These are phyloP conservation scores for Toxotes chatareus DNA, from an alignment of 2,113 vertebrate species.

Conservation along the genomic window DNA sequence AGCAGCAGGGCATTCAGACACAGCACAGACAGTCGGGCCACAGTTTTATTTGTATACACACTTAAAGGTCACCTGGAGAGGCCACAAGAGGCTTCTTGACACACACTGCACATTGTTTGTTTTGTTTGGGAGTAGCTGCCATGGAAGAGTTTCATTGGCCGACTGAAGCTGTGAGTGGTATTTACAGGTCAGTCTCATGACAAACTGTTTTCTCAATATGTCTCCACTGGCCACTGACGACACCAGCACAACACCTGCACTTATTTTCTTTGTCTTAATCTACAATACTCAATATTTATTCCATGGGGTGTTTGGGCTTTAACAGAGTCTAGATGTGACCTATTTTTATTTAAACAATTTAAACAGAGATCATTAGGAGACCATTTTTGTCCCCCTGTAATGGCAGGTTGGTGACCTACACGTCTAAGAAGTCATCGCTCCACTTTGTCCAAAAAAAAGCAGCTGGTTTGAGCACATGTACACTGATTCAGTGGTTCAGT, in stretches of 20 bases:
- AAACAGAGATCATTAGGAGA: background rate
- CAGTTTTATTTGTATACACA: slow-evolving; percentile 18
- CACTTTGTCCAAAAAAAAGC: slow-evolving; percentile 33
- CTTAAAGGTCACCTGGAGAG: slow-evolving; percentile 52
- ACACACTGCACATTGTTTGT: slow-evolving; percentile 1
- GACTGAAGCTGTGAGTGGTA: background rate
- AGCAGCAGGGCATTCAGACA: background rate
- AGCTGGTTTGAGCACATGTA: slow-evolving; percentile 7
- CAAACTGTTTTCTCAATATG: background rate
- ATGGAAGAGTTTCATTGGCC: slow-evolving; percentile 34
- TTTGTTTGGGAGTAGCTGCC: slow-evolving; percentile 24
- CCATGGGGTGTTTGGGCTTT: background rate
- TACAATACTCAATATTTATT: background rate
- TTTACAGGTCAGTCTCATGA: background rate
- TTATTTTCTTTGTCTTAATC: background rate
- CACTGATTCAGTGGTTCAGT: background rate
- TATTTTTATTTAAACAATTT: background rate
- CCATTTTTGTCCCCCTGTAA: background rate
- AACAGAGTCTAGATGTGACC: background rate
- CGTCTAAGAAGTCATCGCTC: slow-evolving; percentile 13
- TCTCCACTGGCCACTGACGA: background rate
- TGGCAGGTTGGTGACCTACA: background rate
- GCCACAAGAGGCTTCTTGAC: slow-evolving; percentile 22
- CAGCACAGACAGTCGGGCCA: slow-evolving; percentile 39
- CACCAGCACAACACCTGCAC: background rate